Evolutionary conservation across 1,140 invertebrate species (phyloP).

Genomic region (Apocrypta bakeri): DNA sequence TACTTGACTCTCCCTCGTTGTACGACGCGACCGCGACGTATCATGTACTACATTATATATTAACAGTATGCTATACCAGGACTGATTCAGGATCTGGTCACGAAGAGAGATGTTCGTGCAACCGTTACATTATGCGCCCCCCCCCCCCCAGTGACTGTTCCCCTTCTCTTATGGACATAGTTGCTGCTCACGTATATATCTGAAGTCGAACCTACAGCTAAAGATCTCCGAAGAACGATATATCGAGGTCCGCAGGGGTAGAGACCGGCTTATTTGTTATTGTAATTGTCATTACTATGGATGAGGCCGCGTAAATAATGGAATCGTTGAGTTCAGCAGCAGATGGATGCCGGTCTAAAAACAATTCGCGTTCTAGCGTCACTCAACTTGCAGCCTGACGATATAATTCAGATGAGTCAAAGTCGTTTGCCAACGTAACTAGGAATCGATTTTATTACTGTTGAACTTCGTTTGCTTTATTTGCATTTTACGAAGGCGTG

Average conservation of each 20-base stretch:
- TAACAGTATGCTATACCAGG: neutral
- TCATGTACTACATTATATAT: no score
- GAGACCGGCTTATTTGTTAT: conserved; percentile 68
- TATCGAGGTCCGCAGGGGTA: conserved; percentile 46
- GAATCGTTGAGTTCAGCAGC: conserved; percentile 64
- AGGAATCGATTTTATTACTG: neutral
- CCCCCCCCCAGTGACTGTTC: neutral
- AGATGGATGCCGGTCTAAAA: conserved; percentile 53
- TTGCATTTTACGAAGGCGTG: neutral
- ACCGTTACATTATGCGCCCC: conserved; percentile 16
- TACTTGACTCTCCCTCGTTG: neutral
- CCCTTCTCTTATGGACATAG: neutral
- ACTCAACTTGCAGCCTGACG: neutral
- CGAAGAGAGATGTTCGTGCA: conserved; percentile 54
- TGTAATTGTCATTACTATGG: conserved; percentile 72
- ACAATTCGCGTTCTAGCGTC: conserved; percentile 45
- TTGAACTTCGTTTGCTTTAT: neutral
- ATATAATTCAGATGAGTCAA: neutral
- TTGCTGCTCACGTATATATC: neutral
- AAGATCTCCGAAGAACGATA: conserved; percentile 61
- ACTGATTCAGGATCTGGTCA: conserved; percentile 30
- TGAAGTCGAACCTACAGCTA: neutral
- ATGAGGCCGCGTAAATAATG: conserved; percentile 68
- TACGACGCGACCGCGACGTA: no score
- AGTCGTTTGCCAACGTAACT: neutral